Conservation (phyloP, 2,888 invertebrate species). For the Ectemnius lituratus region DNA sequence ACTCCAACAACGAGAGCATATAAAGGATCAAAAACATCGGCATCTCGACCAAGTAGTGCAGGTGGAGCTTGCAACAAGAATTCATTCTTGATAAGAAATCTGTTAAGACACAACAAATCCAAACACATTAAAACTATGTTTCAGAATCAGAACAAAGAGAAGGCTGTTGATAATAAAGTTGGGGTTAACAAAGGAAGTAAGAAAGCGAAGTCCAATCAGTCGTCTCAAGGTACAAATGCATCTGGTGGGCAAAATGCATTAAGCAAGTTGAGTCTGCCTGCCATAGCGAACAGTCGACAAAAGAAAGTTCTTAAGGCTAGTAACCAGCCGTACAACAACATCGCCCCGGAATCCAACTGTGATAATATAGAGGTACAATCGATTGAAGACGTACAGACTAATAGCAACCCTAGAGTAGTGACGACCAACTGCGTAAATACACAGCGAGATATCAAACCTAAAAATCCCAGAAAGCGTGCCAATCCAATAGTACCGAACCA, state of each 20-base stretch:
- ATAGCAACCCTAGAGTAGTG: constrained; percentile 62
- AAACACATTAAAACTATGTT: constrained; percentile 14
- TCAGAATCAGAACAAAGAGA: constrained; percentile 71
- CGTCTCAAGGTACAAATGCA: constrained; percentile 67
- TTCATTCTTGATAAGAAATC: no score
- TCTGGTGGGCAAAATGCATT: constrained; percentile 52
- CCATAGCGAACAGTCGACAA: constrained; percentile 60
- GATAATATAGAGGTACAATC: constrained; percentile 73
- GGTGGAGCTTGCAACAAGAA: constrained; percentile 42
- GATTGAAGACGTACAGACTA: constrained; percentile 64
- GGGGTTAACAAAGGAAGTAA: constrained; percentile 66
- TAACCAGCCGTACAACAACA: constrained; percentile 65
- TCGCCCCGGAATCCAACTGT: constrained; percentile 75
- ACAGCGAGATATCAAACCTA: constrained; percentile 62
- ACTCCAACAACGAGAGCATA: constrained; percentile 83
- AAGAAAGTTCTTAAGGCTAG: constrained; percentile 65
- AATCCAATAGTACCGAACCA: constrained; percentile 60
- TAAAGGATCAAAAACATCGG: constrained; percentile 82
- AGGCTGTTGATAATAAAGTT: constrained; percentile 65
- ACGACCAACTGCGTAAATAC: constrained; percentile 55
- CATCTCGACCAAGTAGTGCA: constrained; percentile 63
- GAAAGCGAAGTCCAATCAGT: constrained; percentile 70
- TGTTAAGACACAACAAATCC: neutral
- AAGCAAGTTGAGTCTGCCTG: constrained; percentile 54
- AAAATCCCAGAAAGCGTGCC: constrained; percentile 73